Evolutionary conservation across 1,140 invertebrate genomes (phyloP).

Genomic region (Mizuhopecten yessoensis): DNA sequence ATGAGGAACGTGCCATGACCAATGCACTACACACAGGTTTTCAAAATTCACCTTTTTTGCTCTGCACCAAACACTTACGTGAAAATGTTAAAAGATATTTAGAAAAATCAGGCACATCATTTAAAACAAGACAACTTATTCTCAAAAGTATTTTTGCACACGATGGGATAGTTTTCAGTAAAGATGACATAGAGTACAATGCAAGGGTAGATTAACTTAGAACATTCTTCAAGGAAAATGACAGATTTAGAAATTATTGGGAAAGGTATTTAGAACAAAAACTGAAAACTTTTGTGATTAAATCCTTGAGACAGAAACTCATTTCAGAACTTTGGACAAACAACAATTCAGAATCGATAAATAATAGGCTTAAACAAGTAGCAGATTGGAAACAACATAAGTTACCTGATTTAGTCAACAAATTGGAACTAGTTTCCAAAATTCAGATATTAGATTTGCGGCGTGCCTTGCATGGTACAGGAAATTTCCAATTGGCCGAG

Average conservation of each 20-base stretch:
- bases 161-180: background rate
- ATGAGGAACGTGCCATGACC: conserved; percentile 44
- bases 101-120: background rate
- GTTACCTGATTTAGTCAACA: background rate
- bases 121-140: background rate
- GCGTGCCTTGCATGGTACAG: too few relatives aligned
- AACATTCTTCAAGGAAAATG: background rate
- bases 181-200: background rate
- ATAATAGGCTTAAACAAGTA: conserved; percentile 43
- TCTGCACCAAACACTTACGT: conserved; percentile 37
- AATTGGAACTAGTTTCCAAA: too few relatives aligned
- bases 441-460: too few relatives aligned
- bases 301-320: background rate
- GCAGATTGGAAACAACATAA: conserved; percentile 44
- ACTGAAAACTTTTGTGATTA: background rate
- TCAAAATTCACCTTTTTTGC: background rate
- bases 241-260: background rate
- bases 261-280: background rate
- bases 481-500: too few relatives aligned
- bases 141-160: background rate
- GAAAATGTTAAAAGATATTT: conserved; percentile 29
- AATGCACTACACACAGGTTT: background rate
- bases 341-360: conserved; percentile 49
- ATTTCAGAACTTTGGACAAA: conserved; percentile 24
- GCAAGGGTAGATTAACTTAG: background rate